Percentiles rank a stretch among this genome's conserved stretches.
phyloP scores from a whole-genome alignment of 2,888 invertebrate species.

The Dryobota labecula region DNA sequence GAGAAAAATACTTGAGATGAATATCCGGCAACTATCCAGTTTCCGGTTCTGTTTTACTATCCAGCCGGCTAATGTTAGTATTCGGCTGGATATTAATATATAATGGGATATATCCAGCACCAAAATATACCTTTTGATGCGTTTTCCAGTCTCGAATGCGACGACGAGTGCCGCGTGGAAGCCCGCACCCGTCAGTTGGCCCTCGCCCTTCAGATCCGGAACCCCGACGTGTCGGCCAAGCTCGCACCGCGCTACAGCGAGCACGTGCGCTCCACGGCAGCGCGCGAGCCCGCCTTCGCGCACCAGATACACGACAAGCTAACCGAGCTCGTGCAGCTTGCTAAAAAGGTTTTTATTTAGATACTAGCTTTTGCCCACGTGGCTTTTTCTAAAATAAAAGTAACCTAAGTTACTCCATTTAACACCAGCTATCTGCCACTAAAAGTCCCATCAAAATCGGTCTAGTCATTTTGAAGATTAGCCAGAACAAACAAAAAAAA shows the following conservation, averaged over 20 bases:
- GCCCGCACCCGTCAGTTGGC: slow-evolving; percentile 97
- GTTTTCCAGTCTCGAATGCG: slow-evolving; percentile 95
- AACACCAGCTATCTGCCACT: too few relatives aligned
- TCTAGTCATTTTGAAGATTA: too few relatives aligned
- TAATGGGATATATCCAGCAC: not conserved
- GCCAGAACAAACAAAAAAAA: too few relatives aligned
- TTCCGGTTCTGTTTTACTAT: not conserved
- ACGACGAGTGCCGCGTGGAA: slow-evolving; percentile 96
- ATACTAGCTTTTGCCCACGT: too few relatives aligned
- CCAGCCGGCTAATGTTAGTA: not conserved
- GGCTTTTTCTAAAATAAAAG: too few relatives aligned
- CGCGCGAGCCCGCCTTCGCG: slow-evolving; percentile 95
- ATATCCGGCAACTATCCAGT: not conserved
- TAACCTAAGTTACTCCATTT: too few relatives aligned
- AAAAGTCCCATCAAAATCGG: too few relatives aligned
- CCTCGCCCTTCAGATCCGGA: slow-evolving; percentile 97
- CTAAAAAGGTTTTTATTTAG: slow-evolving; percentile 72
- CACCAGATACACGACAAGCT: slow-evolving; percentile 95
- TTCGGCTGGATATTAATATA: not conserved
- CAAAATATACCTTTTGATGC: not conserved
- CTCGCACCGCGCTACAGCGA: slow-evolving; percentile 96
- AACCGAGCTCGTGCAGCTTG: slow-evolving; percentile 95
- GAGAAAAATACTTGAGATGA: not conserved
- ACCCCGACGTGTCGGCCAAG: slow-evolving; percentile 95
- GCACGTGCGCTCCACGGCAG: slow-evolving; percentile 95